Percentiles rank a stretch among this genome's conserved stretches.
Evolutionary conservation across 2,888 invertebrate species (phyloP).

Genomic region (Polydrusus tereticollis): DNA sequence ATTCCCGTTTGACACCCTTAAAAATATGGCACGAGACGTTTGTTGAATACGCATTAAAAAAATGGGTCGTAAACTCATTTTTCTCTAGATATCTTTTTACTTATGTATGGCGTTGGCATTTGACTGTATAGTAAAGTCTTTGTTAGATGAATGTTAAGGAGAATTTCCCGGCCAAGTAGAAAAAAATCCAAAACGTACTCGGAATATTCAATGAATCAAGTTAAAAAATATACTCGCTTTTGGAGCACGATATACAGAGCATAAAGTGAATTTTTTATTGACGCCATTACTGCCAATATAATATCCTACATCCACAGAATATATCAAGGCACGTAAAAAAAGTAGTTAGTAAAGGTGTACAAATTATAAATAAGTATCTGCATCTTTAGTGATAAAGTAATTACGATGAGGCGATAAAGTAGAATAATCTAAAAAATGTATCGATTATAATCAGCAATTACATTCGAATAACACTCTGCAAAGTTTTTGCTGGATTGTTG

Average conservation of each 20-base stretch:
- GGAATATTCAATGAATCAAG: conserved; percentile 16
- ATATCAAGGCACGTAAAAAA: too few species aligned
- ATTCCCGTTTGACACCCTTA: not conserved
- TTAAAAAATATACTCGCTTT: conserved; percentile 2
- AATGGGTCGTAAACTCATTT: conserved; percentile 15
- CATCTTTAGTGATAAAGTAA: too few species aligned
- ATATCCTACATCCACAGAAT: too few species aligned
- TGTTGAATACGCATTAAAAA: conserved; percentile 3
- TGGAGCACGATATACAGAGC: not conserved
- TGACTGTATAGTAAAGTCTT: conserved; percentile 23
- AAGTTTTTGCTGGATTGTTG: too few species aligned
- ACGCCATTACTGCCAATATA: too few species aligned
- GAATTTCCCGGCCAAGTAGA: conserved; percentile 19
- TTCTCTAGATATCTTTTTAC: conserved; percentile 3
- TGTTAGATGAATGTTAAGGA: conserved; percentile 24
- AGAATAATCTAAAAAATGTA: too few species aligned
- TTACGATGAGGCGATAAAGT: too few species aligned
- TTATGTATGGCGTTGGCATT: conserved; percentile 30
- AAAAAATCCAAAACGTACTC: conserved; percentile 22
- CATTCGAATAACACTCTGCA: too few species aligned
- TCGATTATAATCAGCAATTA: too few species aligned
- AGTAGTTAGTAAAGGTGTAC: too few species aligned
- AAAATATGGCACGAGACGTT: not conserved
- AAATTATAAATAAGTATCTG: too few species aligned
- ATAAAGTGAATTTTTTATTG: too few species aligned